A percentile compares a stretch with the other conserved stretches of the same genome.
These are phyloP conservation scores for Chromoteleia sp. DNA, from an alignment of 2,888 invertebrate species.

Conservation along the genomic window DNA sequence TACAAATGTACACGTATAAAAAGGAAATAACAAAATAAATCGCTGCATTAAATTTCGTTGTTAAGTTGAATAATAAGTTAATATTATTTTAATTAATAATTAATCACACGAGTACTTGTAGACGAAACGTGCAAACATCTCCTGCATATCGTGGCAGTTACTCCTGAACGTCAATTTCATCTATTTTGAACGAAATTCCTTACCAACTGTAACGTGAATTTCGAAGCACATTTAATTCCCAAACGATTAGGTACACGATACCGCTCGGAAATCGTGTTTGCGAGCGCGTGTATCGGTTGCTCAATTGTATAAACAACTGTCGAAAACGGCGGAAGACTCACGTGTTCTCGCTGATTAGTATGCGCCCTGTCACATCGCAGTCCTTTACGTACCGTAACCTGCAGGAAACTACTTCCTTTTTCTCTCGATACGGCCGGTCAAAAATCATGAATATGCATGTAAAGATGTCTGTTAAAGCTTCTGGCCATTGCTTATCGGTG, in stretches of 20 bases:
- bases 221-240: constrained; percentile 34
- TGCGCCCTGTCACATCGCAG: constrained; percentile 80
- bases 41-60: too few relatives aligned
- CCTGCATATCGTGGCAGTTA: not conserved
- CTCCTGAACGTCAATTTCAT: constrained; percentile 10
- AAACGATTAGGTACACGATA: constrained; percentile 58
- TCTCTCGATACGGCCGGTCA: constrained; percentile 82
- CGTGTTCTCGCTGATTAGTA: constrained; percentile 79
- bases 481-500: constrained; percentile 65
- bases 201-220: constrained; percentile 38
- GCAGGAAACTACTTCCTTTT: constrained; percentile 82
- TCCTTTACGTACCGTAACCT: constrained; percentile 78
- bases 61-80: too few relatives aligned
- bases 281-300: constrained; percentile 56
- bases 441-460: constrained; percentile 83
- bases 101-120: too few relatives aligned
- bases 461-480: constrained; percentile 70
- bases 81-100: too few relatives aligned
- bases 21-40: too few relatives aligned
- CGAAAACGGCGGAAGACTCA: constrained; percentile 74
- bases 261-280: constrained; percentile 34
- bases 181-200: constrained; percentile 8
- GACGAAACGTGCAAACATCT: constrained; percentile 4
- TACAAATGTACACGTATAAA: too few relatives aligned
- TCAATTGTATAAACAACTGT: constrained; percentile 69